These are phyloP conservation scores for Centropyge bicolor DNA, from an alignment of 2,797 vertebrate genomes.

Conservation along the genomic window DNA sequence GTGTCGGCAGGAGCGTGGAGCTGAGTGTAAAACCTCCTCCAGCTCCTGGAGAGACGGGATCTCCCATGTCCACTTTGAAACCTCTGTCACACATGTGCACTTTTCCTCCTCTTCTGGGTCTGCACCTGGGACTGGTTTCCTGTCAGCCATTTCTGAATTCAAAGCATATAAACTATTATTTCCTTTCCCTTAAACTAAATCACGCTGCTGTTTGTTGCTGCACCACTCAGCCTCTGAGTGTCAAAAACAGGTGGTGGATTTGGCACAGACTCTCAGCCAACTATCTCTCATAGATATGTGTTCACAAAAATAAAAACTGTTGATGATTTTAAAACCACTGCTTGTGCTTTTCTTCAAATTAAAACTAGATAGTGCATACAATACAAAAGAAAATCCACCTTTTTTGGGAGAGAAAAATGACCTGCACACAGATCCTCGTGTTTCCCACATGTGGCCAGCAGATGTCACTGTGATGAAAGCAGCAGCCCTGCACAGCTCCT, in stretches of 20 bases:
- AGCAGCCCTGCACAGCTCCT: slow-evolving; percentile 25
- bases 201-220: slow-evolving; percentile 14
- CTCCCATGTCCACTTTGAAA: slow-evolving; percentile 21
- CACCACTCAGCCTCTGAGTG: slow-evolving; percentile 48
- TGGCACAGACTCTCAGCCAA: slow-evolving; percentile 19
- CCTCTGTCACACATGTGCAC: neutral
- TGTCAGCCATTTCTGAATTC: slow-evolving; percentile 39
- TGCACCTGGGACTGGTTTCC: neutral
- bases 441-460: slow-evolving; percentile 51
- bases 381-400: neutral
- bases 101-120: slow-evolving; percentile 12
- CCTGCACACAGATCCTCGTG: neutral
- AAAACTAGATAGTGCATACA: neutral
- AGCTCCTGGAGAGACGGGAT: slow-evolving; percentile 85
- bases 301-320: neutral
- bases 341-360: neutral
- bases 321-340: neutral
- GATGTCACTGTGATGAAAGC: slow-evolving; percentile 61
- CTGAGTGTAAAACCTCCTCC: slow-evolving; percentile 88
- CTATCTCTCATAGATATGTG: neutral
- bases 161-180: neutral
- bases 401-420: neutral
- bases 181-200: slow-evolving; percentile 10
- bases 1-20: slow-evolving; percentile 87
- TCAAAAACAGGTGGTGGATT: slow-evolving; percentile 66